Conservation (phyloP, 1,140 invertebrate genomes). For the Drosophila watanabei region DNA sequence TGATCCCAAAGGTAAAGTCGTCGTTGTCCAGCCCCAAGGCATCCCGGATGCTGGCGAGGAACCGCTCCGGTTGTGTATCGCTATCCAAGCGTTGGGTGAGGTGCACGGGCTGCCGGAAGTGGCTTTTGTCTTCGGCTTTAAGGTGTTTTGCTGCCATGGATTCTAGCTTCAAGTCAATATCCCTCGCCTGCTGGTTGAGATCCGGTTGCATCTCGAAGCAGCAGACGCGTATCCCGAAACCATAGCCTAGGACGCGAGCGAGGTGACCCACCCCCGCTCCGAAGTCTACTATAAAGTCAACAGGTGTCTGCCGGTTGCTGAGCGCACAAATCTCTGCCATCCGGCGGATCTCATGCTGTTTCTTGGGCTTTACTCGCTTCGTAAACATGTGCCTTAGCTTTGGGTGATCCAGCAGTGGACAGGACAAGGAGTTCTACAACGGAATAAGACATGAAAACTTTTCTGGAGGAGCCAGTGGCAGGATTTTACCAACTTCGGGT, state of each 20-base stretch:
- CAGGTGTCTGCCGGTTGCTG: constrained; percentile 86
- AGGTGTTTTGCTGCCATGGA: constrained; percentile 60
- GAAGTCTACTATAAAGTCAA: constrained; percentile 91
- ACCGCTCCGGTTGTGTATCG: constrained; percentile 41
- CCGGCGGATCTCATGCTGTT: constrained; percentile 92
- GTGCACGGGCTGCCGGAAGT: constrained; percentile 66
- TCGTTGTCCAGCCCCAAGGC: constrained; percentile 47
- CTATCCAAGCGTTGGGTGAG: constrained; percentile 63
- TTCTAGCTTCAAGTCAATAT: constrained; percentile 71
- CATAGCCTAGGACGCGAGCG: constrained; percentile 91
- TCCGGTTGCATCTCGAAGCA: constrained; percentile 91
- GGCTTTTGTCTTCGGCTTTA: constrained; percentile 2
- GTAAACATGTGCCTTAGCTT: constrained; percentile 90
- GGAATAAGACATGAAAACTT: not conserved
- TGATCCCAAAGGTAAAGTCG: constrained; percentile 88
- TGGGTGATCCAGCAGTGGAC: constrained; percentile 81
- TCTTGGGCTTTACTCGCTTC: constrained; percentile 94
- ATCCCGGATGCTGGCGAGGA: constrained; percentile 48
- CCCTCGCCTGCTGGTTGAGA: constrained; percentile 88
- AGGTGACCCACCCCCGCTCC: constrained; percentile 95
- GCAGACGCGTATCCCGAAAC: constrained; percentile 89
- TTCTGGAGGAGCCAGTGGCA: not conserved
- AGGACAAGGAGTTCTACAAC: constrained; percentile 34
- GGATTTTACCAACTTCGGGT: constrained; percentile 50
- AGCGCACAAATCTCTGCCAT: constrained; percentile 89